Base-by-base conservation (phyloP, 2,888 invertebrate species). In the Lamellibrachia columna region DNA sequence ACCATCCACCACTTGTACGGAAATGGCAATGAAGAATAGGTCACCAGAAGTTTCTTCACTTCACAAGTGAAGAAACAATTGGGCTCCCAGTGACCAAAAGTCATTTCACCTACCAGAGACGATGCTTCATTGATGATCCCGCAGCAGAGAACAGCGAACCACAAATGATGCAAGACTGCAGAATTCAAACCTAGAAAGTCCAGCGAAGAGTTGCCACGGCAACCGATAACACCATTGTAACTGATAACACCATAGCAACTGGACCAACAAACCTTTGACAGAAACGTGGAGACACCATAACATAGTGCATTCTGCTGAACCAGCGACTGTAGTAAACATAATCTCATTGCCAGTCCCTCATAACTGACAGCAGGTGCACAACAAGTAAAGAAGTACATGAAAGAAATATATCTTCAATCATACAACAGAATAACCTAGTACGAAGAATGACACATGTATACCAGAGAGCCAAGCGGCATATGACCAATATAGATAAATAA, bases 91-190 rank as follows among this genome's bases (percentile, higher is more conserved):
- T 22, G 75, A 75, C 75, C 75, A 75, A 75, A 75, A 75, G 75
- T 75, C 75, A n/a, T 75, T 22, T 75, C 75, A 75, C 75, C 75
- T 75, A 75, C 75, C 75, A 75, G 75, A 75, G 22, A 11, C n/a
- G 75, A 75, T 22, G 75, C n/a, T 75, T 75, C 75, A n/a, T 40
- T 75, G 75, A 22, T 4, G 75, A 15, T 75, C 22, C 22, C 75
- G 22, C 22, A 22, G 75, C 75, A 75, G 75, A 75, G 75, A 75
- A 75, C 75, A 75, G 75, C 75, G 0, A 75, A 75, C 75, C 75
- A 75, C 75, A 75, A 75, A 75, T 15, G 75, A 75, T n/a, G 75
- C 75, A 75, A 75, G 75, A 75, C 75, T 75, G 75, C 75, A 75
- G 75, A 75, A 22, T 75, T 75, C 75, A 75, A 75, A 75, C 75